Conservation (phyloP, 2,113 vertebrate species). For the Epinephelus moara region DNA sequence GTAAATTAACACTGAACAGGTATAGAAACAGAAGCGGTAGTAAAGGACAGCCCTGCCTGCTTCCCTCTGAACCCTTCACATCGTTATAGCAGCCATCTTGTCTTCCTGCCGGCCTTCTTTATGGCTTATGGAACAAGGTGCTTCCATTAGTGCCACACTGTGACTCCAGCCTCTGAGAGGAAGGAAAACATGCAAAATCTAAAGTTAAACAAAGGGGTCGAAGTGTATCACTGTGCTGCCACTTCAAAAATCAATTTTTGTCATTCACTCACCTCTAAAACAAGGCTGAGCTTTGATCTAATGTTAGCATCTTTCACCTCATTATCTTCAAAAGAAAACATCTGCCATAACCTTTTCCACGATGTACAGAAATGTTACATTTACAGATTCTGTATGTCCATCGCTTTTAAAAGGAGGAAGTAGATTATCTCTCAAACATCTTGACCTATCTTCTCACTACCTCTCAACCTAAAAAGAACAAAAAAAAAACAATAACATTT, state of each 20-base stretch:
- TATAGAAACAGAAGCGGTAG: background rate
- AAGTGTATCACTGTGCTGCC: background rate
- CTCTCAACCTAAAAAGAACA: too few relatives aligned
- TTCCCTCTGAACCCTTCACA: background rate
- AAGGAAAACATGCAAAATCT: background rate
- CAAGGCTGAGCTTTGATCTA: background rate
- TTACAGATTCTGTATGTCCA: background rate
- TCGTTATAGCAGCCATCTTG: background rate
- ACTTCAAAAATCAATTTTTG: background rate
- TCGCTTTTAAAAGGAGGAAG: background rate
- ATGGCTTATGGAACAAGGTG: constrained; percentile 5
- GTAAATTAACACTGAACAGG: background rate
- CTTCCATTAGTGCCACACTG: background rate
- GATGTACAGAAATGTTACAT: background rate
- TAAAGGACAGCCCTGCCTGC: background rate
- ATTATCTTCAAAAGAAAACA: background rate
- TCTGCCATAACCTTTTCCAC: background rate
- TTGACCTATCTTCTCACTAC: too few relatives aligned
- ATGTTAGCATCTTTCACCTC: background rate
- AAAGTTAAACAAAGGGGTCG: background rate
- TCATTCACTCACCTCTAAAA: background rate
- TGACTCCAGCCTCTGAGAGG: background rate
- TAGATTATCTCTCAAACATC: too few relatives aligned
- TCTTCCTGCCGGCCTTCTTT: background rate
- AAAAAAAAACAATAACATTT: background rate